These are phyloP conservation scores for Loxodonta africana DNA, from an alignment of 2,113 vertebrate genomes.

Conservation along the genomic window DNA sequence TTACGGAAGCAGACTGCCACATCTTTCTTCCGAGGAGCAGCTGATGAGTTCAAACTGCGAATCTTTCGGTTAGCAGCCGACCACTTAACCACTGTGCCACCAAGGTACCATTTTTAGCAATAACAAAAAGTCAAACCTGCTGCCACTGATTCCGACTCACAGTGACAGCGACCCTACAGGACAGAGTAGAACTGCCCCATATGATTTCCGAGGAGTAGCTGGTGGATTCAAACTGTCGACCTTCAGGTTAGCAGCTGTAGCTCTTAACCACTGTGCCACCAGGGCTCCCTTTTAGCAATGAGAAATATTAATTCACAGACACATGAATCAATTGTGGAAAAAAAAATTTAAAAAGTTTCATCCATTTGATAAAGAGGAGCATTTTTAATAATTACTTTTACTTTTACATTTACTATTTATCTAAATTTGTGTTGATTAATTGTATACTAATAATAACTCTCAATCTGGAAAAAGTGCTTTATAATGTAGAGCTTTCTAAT, in stretches of 20 bases:
- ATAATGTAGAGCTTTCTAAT: slow-evolving; percentile 63
- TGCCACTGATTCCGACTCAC: neutral
- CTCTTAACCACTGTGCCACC: neutral
- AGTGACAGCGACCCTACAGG: no score
- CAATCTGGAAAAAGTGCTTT: slow-evolving; percentile 15
- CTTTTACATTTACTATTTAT: slow-evolving; percentile 59
- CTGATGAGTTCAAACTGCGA: no score
- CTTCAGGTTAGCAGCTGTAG: neutral
- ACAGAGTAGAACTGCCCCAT: no score
- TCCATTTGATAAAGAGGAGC: slow-evolving; percentile 43
- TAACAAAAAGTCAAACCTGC: neutral
- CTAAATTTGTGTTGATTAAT: slow-evolving; percentile 66
- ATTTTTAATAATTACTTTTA: slow-evolving; percentile 19
- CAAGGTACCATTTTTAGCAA: neutral
- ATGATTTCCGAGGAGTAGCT: neutral
- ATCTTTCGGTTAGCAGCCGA: no score
- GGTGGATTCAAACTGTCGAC: neutral
- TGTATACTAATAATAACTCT: slow-evolving; percentile 66
- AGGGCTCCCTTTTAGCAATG: neutral
- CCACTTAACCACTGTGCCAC: neutral
- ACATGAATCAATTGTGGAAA: neutral
- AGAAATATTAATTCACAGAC: slow-evolving; percentile 55
- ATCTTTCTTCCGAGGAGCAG: neutral
- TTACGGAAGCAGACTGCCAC: neutral
- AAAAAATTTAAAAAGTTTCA: neutral